Evolutionary conservation across 2,888 invertebrate species (phyloP).

Genomic region (Deroplatys truncata): DNA sequence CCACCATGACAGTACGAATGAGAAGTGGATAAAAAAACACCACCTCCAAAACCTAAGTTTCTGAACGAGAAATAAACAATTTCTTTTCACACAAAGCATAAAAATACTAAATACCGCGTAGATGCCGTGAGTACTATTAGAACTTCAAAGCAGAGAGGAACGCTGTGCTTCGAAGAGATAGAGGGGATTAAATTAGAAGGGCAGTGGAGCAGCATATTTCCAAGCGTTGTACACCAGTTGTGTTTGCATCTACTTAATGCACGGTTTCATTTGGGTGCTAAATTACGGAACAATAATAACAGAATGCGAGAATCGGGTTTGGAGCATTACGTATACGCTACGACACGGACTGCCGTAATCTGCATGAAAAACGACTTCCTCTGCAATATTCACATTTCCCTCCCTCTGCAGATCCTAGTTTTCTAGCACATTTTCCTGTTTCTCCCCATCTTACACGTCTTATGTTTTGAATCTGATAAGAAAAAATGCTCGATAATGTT

Average conservation of each 20-base stretch:
- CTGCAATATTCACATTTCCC: not conserved
- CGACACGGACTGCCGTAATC: not conserved
- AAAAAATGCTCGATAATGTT: no score
- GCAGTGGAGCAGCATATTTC: not conserved
- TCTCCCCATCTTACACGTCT: not conserved
- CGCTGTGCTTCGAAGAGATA: no score
- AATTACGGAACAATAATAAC: not conserved
- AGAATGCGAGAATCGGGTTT: no score
- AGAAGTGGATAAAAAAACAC: no score
- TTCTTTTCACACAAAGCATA: no score
- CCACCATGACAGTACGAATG: no score
- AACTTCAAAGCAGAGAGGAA: no score
- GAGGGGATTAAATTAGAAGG: no score
- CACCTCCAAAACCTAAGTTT: no score
- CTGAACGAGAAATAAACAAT: no score
- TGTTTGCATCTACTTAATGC: not conserved
- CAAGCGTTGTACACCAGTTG: not conserved
- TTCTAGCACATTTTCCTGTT: not conserved
- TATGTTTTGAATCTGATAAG: not conserved
- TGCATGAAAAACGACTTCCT: not conserved
- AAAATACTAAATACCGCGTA: no score
- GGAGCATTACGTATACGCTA: not conserved
- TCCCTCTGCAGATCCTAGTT: not conserved
- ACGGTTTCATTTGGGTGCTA: not conserved
- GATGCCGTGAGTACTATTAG: no score